These are phyloP conservation scores for Brachionus rotundiformis DNA, from an alignment of 1,140 invertebrate genomes.

Conservation along the genomic window DNA sequence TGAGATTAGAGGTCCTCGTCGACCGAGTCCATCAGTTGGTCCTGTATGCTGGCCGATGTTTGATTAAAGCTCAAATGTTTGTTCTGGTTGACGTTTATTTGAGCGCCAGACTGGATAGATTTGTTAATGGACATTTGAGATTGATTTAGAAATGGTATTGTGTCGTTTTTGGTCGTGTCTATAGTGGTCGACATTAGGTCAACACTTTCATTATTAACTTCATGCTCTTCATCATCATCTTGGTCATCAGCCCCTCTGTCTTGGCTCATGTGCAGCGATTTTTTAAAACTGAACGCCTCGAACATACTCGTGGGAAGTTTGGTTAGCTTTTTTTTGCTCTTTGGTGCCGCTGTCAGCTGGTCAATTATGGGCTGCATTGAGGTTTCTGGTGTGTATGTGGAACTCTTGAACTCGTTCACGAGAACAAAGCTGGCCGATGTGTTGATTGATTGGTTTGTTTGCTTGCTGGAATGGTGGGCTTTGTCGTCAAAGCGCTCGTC, in stretches of 20 bases:
- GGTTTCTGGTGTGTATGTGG: slow-evolving; percentile 15
- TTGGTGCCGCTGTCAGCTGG: neutral
- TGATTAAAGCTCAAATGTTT: slow-evolving; percentile 26
- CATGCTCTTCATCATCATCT: neutral
- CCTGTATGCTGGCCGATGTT: neutral
- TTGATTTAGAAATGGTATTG: slow-evolving; percentile 47
- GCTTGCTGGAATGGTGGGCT: neutral
- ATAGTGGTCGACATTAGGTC: slow-evolving; percentile 41
- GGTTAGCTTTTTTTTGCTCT: slow-evolving; percentile 31
- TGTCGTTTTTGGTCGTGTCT: slow-evolving; percentile 41
- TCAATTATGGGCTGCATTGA: neutral
- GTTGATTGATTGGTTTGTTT: neutral
- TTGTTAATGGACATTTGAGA: slow-evolving; percentile 38
- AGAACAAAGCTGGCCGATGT: slow-evolving; percentile 15
- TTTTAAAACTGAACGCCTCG: neutral
- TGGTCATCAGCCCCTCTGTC: neutral
- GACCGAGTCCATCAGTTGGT: slow-evolving; percentile 48
- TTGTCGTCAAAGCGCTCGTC: neutral
- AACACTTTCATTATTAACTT: neutral
- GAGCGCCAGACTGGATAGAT: neutral
- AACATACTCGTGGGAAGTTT: neutral
- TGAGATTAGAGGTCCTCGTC: slow-evolving; percentile 47
- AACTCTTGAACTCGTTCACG: slow-evolving; percentile 32
- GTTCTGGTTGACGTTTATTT: neutral
- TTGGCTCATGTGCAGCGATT: neutral